These are phyloP conservation scores for Zosterops pallidus DNA, from an alignment of 2,113 vertebrate species.

Conservation along the genomic window DNA sequence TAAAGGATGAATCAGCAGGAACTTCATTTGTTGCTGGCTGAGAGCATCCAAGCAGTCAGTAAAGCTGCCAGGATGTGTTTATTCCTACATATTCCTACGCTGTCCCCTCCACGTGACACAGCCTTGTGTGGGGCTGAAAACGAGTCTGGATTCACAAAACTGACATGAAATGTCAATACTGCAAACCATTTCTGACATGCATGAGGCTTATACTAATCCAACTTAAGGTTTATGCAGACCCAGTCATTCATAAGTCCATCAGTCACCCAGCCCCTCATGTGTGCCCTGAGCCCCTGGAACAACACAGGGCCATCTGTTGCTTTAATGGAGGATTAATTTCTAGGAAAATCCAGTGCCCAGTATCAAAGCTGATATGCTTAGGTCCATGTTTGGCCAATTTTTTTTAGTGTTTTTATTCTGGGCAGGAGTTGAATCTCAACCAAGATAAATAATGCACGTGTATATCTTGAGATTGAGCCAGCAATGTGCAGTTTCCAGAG, in stretches of 20 bases:
- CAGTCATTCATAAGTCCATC: constrained; percentile 52
- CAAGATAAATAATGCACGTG: not conserved
- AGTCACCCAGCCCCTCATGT: not conserved
- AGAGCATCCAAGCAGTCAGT: constrained; percentile 12
- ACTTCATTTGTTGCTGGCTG: not conserved
- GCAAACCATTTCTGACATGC: constrained; percentile 23
- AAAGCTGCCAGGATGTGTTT: constrained; percentile 13
- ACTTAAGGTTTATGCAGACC: constrained; percentile 45
- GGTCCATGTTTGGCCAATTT: not conserved
- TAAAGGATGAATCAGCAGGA: constrained; percentile 45
- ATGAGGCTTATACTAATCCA: constrained; percentile 51
- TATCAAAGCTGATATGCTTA: constrained; percentile 29
- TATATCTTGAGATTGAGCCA: not conserved
- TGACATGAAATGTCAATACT: constrained; percentile 12
- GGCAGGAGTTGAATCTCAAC: not conserved
- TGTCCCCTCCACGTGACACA: not conserved
- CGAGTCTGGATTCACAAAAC: not conserved
- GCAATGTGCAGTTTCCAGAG: not conserved
- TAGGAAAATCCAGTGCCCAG: constrained; percentile 41
- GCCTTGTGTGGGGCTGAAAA: not conserved
- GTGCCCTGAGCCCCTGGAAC: constrained; percentile 15
- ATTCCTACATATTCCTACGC: not conserved
- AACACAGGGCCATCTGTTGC: constrained; percentile 49
- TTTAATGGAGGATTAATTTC: constrained; percentile 68
- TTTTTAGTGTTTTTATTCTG: not conserved